phyloP scores from a whole-genome alignment of 2,888 invertebrate genomes.

The Apoda limacodes region DNA sequence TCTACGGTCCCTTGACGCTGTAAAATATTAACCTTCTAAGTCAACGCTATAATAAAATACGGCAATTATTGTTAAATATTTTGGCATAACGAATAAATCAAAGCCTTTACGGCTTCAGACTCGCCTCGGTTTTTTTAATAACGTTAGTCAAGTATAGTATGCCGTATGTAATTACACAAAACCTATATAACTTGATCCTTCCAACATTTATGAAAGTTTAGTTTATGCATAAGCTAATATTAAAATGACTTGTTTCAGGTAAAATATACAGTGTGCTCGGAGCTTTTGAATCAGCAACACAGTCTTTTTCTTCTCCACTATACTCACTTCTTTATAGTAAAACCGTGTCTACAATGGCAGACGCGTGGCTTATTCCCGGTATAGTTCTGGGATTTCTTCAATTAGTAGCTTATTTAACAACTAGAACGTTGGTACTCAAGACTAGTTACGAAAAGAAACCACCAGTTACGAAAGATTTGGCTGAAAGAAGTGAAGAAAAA shows the following conservation, averaged over 20 bases:
- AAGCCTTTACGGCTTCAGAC: too few species aligned
- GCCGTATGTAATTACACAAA: too few species aligned
- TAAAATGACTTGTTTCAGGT: constrained; percentile 45
- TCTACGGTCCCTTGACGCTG: too few species aligned
- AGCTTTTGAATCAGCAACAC: constrained; percentile 57
- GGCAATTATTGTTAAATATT: too few species aligned
- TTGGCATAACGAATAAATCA: too few species aligned
- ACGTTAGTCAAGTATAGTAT: too few species aligned
- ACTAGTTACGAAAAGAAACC: too few species aligned
- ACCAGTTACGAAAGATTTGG: constrained; percentile 9
- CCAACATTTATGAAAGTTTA: constrained; percentile 1
- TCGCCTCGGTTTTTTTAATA: too few species aligned
- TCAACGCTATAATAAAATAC: too few species aligned
- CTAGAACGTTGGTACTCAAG: too few species aligned
- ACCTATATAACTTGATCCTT: constrained; percentile 1
- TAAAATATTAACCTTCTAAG: too few species aligned
- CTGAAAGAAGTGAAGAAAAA: constrained; percentile 10
- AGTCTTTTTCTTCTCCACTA: constrained; percentile 49
- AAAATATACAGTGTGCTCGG: constrained; percentile 63
- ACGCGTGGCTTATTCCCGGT: constrained; percentile 56
- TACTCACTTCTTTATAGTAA: constrained; percentile 53
- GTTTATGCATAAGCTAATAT: constrained; percentile 9
- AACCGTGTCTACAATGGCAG: constrained; percentile 45
- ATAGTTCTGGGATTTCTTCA: constrained; percentile 40
- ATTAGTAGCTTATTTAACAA: constrained; percentile 38